Base-by-base conservation (phyloP, 2,888 invertebrate genomes). In the Caenorhabditis sinica region DNA sequence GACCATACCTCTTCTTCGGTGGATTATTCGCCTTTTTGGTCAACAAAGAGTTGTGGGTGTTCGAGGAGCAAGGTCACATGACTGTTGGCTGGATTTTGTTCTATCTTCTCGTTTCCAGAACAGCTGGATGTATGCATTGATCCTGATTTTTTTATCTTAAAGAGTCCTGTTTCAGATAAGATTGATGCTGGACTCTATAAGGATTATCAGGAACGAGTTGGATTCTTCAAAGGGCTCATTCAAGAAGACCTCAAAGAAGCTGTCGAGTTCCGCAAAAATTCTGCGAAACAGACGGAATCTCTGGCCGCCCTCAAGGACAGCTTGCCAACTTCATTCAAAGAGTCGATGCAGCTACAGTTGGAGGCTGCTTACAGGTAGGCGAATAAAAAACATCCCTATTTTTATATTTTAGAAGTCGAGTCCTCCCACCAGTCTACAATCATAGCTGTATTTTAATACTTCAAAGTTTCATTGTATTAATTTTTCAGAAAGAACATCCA, bases 1-100 rank as follows among this genome's bases (percentile, higher is more conserved):
- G 98, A 23, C 97, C 98, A 0, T 99, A 99, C 94, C 95, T 96
- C 45, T 96, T 98, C 90, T 95, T 96, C 36, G 94, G 95, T 75
- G 96, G 96, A 89, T 93, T 97, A 2, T 93, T 95, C 73, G 96
- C 97, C 0, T 97, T 96, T 93, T 94, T 98, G 75, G 93, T 96
- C 93, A 97, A 97, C 93, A 99, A 99, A 94, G 99, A 99, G 94
- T 95, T 96, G 90, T 96, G 95, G 92, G 96, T 98, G 0, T 94
- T 97, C 94, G 98, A 98, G 93, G 97, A 98, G 91, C 97, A 97
- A 76, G 90, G 89, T 65, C 89, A 89, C 72, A 90, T 92, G 90
- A 87, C 91, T 36, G 87, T 86, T 65, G 90, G 91, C 63, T 91
- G 90, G 89, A 88, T 92, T 74, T 58, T 89, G 40, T 89, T 90